Evolutionary conservation across 2,113 vertebrate species (phyloP).

Genomic region (Amblyopsis rosae): DNA sequence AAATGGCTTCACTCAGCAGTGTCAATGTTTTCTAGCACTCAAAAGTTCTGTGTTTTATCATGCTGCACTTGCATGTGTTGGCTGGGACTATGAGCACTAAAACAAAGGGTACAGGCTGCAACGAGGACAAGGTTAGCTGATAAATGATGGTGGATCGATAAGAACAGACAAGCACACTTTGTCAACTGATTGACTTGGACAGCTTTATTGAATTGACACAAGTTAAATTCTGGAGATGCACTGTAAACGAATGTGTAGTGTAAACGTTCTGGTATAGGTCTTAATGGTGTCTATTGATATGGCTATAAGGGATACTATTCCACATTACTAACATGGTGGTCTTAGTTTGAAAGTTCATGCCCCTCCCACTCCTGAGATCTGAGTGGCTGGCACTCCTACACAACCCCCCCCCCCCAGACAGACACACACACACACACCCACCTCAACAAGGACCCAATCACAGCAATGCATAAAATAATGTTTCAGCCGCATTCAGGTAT

Average conservation of each 20-base stretch:
- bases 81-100: constrained; percentile 11
- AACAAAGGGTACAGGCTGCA: constrained; percentile 8
- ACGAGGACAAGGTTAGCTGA: constrained; percentile 1
- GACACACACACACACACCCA: too few relatives aligned
- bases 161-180: background rate
- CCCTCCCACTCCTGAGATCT: too few relatives aligned
- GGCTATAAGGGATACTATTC: too few relatives aligned
- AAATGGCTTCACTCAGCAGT: constrained; percentile 10
- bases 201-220: background rate
- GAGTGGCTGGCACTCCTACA: too few relatives aligned
- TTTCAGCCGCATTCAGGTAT: background rate
- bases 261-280: too few relatives aligned
- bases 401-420: too few relatives aligned
- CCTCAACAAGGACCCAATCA: background rate
- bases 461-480: background rate
- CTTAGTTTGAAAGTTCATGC: too few relatives aligned
- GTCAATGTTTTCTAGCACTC: background rate
- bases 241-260: background rate
- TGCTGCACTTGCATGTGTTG: constrained; percentile 5
- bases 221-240: background rate
- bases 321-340: too few relatives aligned
- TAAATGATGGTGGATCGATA: background rate
- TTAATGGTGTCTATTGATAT: too few relatives aligned
- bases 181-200: constrained; percentile 5
- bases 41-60: background rate